phyloP scores from a whole-genome alignment of 2,888 invertebrate genomes.

The Timema cristinae region DNA sequence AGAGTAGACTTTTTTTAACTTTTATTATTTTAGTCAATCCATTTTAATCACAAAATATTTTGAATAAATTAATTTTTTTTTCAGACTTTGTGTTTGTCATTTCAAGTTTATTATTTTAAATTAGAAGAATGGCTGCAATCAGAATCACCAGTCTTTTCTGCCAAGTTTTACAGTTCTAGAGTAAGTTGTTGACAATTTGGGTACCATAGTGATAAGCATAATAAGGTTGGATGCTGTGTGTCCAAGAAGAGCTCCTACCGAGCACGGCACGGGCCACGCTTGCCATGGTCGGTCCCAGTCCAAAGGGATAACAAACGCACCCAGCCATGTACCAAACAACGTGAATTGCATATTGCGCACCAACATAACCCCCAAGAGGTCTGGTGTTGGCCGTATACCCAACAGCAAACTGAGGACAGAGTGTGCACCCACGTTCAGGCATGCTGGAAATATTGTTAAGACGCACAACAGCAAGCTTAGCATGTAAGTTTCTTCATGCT shows the following conservation, averaged over 20 bases:
- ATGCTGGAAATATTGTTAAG: slow-evolving; percentile 59
- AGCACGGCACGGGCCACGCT: slow-evolving; percentile 70
- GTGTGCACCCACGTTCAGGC: slow-evolving; percentile 56
- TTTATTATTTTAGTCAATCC: too few relatives aligned
- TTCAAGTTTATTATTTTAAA: too few relatives aligned
- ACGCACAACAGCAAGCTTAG: slow-evolving; percentile 58
- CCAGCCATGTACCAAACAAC: slow-evolving; percentile 76
- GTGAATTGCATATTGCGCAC: slow-evolving; percentile 54
- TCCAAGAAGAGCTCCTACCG: slow-evolving; percentile 62
- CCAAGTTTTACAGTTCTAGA: too few relatives aligned
- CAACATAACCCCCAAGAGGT: slow-evolving; percentile 33
- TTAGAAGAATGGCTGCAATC: too few relatives aligned
- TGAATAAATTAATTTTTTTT: too few relatives aligned
- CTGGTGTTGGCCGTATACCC: slow-evolving; percentile 23
- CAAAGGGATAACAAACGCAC: slow-evolving; percentile 79
- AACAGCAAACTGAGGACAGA: slow-evolving; percentile 35
- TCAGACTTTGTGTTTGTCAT: too few relatives aligned
- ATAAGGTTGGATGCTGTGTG: slow-evolving; percentile 55
- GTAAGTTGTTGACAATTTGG: slow-evolving; percentile 19
- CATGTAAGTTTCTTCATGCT: slow-evolving; percentile 64
- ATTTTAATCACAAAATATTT: too few relatives aligned
- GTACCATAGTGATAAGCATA: slow-evolving; percentile 47
- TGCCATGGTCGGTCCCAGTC: slow-evolving; percentile 93
- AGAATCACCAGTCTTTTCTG: too few relatives aligned
- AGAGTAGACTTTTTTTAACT: too few relatives aligned